Evolutionary conservation across 1,140 invertebrate species (phyloP), one percentile per base, ranked within the genome.

Genomic region (Brevipalpus yothersi): DNA sequence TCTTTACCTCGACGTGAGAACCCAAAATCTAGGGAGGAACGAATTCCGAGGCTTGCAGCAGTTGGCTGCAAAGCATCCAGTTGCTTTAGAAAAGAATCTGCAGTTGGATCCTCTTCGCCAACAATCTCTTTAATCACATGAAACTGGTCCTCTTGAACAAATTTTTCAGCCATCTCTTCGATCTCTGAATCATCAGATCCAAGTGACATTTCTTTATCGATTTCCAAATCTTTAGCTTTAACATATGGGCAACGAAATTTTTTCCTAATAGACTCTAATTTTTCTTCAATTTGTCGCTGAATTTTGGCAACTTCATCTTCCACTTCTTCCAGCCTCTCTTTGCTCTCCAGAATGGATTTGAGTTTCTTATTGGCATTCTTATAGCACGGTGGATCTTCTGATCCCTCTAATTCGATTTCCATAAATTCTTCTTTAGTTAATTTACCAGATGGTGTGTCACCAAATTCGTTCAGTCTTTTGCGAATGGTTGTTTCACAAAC

Each of bases 381-480:
- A 68, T 91, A 97, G 0, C 86, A 83, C 0, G 90, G 90, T 39
- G 93, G 93, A 74, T 96, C 92, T 68, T 91, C 86, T 68, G 94
- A 90, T 66, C 93, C 87, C 69, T 95, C 91, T 57, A 98, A 74
- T 72, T 98, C 92, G 7, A 97, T 86, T 0, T 80, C 85, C 81
- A 94, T 87, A 69, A 99, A 99, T 73, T 99, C 91, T 63, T 97
- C 90, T 9, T 95, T 74, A 0, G 92, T 95, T 23, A 98, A 72
- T 57, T 76, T 75, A 68, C 84, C 84, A 1, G 87, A 90, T 0
- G 91, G 88, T 1, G 93, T 97, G 53, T 90, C 87, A 1, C 88
- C 86, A 72, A 98, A 99, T 73, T 99, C 94, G 15, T 85, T 77
- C 13, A 99, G 74, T 59, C 84, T 79, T 76, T 94, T 94, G 51